Conservation (phyloP, 2,888 invertebrate species). For the Keiferia lycopersicella region DNA sequence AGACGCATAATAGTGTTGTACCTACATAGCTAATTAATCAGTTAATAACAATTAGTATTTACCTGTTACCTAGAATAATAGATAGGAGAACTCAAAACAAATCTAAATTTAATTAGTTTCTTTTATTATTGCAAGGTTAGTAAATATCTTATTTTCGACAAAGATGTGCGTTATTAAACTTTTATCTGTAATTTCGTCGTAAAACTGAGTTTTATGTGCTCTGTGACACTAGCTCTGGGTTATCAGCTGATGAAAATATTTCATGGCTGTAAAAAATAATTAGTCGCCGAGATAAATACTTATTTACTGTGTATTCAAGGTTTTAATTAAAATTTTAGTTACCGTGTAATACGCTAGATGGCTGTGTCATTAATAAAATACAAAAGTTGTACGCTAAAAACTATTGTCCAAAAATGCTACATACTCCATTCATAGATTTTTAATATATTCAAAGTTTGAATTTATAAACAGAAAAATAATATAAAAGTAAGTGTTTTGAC, state of each 20-base stretch:
- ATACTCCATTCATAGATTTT: too few relatives aligned
- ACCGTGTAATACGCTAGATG: not conserved
- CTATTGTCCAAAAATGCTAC: too few relatives aligned
- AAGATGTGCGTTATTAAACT: conserved; percentile 19
- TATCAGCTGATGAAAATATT: conserved; percentile 27
- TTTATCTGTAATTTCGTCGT: conserved; percentile 24
- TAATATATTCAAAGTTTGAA: too few relatives aligned
- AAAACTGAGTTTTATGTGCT: conserved; percentile 24
- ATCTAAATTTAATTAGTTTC: too few relatives aligned
- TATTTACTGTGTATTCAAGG: not conserved
- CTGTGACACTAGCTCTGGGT: conserved; percentile 23
- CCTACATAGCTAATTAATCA: too few relatives aligned
- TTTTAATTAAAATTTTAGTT: not conserved
- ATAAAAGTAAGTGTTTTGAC: too few relatives aligned
- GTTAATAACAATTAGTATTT: too few relatives aligned
- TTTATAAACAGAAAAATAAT: too few relatives aligned
- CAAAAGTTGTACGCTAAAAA: too few relatives aligned
- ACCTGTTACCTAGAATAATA: too few relatives aligned
- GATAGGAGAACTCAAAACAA: too few relatives aligned
- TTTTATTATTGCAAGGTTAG: conserved; percentile 27
- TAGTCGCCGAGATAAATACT: conserved; percentile 1
- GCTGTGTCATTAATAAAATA: not conserved
- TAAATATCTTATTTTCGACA: conserved; percentile 14
- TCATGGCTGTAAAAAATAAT: conserved; percentile 15
- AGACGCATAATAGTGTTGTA: too few relatives aligned